Conservation (phyloP, 2,113 vertebrate species). For the Ochotona princeps region DNA sequence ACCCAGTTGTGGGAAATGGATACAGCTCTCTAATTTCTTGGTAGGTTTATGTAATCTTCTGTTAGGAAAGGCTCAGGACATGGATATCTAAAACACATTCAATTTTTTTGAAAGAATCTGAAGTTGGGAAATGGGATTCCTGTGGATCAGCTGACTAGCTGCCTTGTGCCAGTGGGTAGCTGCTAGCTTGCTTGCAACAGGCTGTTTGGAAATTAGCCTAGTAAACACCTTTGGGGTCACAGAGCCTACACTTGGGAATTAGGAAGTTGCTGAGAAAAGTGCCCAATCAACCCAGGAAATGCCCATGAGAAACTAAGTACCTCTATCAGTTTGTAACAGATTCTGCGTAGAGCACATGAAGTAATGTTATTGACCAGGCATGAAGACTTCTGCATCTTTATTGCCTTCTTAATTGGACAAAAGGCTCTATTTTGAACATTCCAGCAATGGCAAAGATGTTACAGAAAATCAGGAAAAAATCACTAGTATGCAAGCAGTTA, state of each 20-base stretch:
- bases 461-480: not conserved
- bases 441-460: conserved; percentile 45
- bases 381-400: conserved; percentile 43
- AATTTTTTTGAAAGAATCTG: not conserved
- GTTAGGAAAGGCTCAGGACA: not conserved
- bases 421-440: conserved; percentile 55
- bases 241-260: not conserved
- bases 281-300: conserved; percentile 12
- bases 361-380: conserved; percentile 34
- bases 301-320: not conserved
- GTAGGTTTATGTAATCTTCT: conserved; percentile 56
- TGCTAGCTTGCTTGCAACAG: not conserved
- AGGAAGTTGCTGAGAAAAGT: not conserved
- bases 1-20: conserved; percentile 23
- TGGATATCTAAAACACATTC: not conserved
- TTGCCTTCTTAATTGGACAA: conserved; percentile 48
- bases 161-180: not conserved
- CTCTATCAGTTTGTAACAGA: not conserved
- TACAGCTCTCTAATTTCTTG: conserved; percentile 36
- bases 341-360: not conserved
- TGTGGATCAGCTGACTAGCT: not conserved
- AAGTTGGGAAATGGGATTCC: not conserved
- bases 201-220: not conserved
- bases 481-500: not conserved
- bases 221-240: not conserved